Evolutionary conservation across 1,140 invertebrate genomes (phyloP).

Genomic region (Diorhabda carinulata): DNA sequence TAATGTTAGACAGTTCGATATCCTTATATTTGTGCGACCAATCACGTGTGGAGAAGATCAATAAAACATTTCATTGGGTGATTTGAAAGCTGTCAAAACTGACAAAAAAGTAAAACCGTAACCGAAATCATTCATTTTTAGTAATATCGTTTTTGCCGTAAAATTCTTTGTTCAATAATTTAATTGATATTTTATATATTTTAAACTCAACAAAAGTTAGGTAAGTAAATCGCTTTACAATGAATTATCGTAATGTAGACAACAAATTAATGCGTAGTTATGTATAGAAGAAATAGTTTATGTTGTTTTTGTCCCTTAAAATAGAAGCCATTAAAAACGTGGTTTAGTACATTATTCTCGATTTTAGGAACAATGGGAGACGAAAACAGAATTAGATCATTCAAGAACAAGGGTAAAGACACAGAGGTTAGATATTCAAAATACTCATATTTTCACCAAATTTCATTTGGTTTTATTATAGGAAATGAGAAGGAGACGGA

Average conservation of each 20-base stretch:
- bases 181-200: conserved; percentile 7
- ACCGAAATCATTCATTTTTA: conserved; percentile 14
- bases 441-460: neutral
- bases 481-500: conserved; percentile 83
- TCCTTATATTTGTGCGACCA: neutral
- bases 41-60: neutral
- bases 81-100: conserved; percentile 20
- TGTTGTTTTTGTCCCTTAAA: conserved; percentile 4
- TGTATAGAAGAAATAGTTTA: neutral
- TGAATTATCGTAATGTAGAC: neutral
- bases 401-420: conserved; percentile 48
- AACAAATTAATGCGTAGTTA: conserved; percentile 4
- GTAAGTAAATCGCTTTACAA: neutral
- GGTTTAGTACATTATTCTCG: neutral
- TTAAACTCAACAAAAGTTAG: neutral
- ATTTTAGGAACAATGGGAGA: conserved; percentile 38
- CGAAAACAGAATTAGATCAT: conserved; percentile 46
- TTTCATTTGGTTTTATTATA: conserved; percentile 41
- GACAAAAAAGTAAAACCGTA: conserved; percentile 5
- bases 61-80: neutral
- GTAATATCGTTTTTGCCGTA: neutral
- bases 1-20: too few species aligned
- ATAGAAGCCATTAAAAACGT: conserved; percentile 12
- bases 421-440: conserved; percentile 36
- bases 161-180: neutral